Conservation (phyloP, 2,888 invertebrate species). For the Choreutis nemorana region DNA sequence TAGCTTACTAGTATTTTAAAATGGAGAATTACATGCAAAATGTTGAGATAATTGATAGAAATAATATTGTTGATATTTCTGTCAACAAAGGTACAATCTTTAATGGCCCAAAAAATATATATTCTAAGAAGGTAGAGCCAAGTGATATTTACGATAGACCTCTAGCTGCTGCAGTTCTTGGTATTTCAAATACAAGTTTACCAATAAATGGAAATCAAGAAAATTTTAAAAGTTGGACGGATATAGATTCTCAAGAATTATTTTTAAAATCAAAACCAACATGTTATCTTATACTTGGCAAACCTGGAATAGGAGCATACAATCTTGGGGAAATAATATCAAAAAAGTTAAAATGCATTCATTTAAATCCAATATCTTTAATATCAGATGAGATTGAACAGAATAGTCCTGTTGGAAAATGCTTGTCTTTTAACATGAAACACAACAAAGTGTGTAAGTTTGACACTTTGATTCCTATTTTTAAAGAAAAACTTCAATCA, state of each 20-base stretch:
- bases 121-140: slow-evolving; percentile 13
- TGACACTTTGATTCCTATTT: slow-evolving; percentile 55
- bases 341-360: slow-evolving; percentile 63
- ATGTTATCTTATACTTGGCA: slow-evolving; percentile 67
- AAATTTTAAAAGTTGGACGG: slow-evolving; percentile 46
- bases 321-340: slow-evolving; percentile 64
- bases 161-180: slow-evolving; percentile 38
- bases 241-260: slow-evolving; percentile 55
- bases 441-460: slow-evolving; percentile 56
- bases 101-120: slow-evolving; percentile 19
- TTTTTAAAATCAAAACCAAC: slow-evolving; percentile 59
- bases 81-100: slow-evolving; percentile 23
- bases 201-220: slow-evolving; percentile 22
- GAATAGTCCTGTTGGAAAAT: slow-evolving; percentile 59
- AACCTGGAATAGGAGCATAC: slow-evolving; percentile 61
- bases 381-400: slow-evolving; percentile 66
- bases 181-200: slow-evolving; percentile 38
- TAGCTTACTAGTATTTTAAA: slow-evolving; percentile 9
- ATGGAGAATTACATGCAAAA: slow-evolving; percentile 28
- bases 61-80: slow-evolving; percentile 18
- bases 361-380: slow-evolving; percentile 64
- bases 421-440: slow-evolving; percentile 66
- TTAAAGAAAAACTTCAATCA: slow-evolving; percentile 57
- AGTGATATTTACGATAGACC: too few relatives aligned
- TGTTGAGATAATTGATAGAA: slow-evolving; percentile 27